Base-by-base conservation (phyloP, 1,140 invertebrate species). In the Ganaspis sp. region DNA sequence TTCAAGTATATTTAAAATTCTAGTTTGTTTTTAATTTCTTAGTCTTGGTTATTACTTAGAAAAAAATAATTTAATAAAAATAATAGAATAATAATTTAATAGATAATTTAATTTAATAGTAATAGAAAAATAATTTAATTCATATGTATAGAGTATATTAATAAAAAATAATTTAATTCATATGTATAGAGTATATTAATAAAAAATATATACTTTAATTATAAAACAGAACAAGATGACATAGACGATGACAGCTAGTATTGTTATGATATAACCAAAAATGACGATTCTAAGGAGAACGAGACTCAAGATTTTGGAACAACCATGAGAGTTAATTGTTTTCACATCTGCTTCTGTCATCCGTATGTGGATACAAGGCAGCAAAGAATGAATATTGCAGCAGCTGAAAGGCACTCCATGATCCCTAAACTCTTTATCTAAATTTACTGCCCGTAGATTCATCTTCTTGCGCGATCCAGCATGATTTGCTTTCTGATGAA, bases 331-430 rank as follows among this genome's bases (percentile, higher is more conserved):
- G 54, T 90, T 91, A 11, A 90, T 83, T 21, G 86, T 89, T 70
- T 82, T 80, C 4, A 81, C 9, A 9, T 87, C 81, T 6, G 76
- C 69, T 34, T 83, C 54, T 12, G 21, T 58, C 42, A 90, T 86
- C 4, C 84, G 77, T 9, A 69, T 42, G 70, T 89, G 86, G 42
- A 80, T 72, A 70, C 89, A 91, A 9, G 89, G 80, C 38, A 70
- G 1, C n/a, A 75, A 73, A 0, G 81, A 81, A 1, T 72, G 74
- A 54, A 85, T 69, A 69, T 83, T 87, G 37, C 89, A 91, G 37
- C 89, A 90, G 26, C 90, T 90, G 72, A 87, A 91, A 0, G 89
- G 89, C 0, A 90, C 84, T 11, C 83, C 84, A 0, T 58, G 76
- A 21, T 75, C 74, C 9, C 78, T 81, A 17, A 72, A 83, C 3